Conservation (phyloP, 2,113 vertebrate species). For the Equus przewalskii region DNA sequence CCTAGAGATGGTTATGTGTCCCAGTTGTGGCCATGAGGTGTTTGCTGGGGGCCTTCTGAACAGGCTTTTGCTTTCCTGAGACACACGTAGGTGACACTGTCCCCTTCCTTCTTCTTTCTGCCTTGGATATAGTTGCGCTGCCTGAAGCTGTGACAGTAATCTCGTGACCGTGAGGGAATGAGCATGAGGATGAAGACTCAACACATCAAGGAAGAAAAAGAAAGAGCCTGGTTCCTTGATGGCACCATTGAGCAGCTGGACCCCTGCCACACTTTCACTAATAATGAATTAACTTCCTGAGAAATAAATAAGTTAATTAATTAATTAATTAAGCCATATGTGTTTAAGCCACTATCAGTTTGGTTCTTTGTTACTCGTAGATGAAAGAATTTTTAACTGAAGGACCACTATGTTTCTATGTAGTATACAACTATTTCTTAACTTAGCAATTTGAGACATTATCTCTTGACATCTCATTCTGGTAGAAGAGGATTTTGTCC, state of each 20-base stretch:
- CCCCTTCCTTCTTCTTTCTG: constrained; percentile 28
- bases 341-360: constrained; percentile 34
- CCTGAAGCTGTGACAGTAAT: constrained; percentile 21
- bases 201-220: constrained; percentile 34
- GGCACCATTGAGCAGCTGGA: background rate
- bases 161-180: background rate
- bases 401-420: background rate
- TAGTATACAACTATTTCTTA: constrained; percentile 23
- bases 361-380: constrained; percentile 34
- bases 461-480: background rate
- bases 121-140: background rate
- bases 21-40: background rate
- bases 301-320: background rate
- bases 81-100: background rate
- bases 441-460: constrained; percentile 31
- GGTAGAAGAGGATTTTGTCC: constrained; percentile 1
- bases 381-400: constrained; percentile 62
- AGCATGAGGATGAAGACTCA: background rate
- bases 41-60: constrained; percentile 19
- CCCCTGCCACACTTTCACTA: background rate
- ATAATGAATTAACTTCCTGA: background rate
- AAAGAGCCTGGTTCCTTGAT: background rate
- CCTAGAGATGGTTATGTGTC: background rate
- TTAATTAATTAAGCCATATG: background rate
- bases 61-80: constrained; percentile 8